Base-by-base conservation (phyloP, 92 coral and sea anemone species). In the Hydrozoanthus gracilis region DNA sequence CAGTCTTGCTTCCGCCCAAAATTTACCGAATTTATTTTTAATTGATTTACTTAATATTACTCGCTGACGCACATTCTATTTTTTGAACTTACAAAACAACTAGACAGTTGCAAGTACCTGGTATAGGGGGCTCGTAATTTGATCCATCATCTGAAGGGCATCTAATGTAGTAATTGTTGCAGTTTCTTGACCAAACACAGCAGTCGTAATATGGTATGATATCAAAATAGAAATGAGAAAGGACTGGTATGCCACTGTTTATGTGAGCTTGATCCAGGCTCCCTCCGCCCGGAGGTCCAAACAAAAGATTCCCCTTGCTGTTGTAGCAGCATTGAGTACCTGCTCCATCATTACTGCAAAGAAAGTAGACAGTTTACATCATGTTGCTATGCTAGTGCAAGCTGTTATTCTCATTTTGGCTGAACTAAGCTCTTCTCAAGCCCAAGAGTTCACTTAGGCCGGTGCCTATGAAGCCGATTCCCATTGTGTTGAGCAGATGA, bases 261-360 rank as follows among this genome's bases (percentile, higher is more conserved):
- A 89, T 86, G 73, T 95, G 98, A 17, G 89, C 89, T 73, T 91
- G 92, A 72, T 91, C 93, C 27, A 95, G 89, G 71, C 91, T 88
- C n/a, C 95, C 91, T 46, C 98, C 98, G 44, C 86, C 84, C 4
- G 91, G 87, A 72, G 91, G 88, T n/a, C 95, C 92, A 61, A 92
- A 52, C 86, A 95, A 62, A 60, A 95, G 91, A 74, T 90, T 90
- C 6, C 98, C 98, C 80, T 86, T 20, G 51, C 16, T 45, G 62
- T 92, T 93, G 71, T 93, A 95, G 80, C 98, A 95, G 73, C 98
- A 95, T 80, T 93, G 95, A 52, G 92, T 94, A 48, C 96, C 98
- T 13, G 95, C 95, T 18, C 95, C 95, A n/a, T 58, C 87, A 12
- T 67, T 73, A n/a, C n/a, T 20, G 13, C 10, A 8, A 16, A 27